phyloP scores from a whole-genome alignment of 2,888 invertebrate species.

The Subacronicta megacephala region DNA sequence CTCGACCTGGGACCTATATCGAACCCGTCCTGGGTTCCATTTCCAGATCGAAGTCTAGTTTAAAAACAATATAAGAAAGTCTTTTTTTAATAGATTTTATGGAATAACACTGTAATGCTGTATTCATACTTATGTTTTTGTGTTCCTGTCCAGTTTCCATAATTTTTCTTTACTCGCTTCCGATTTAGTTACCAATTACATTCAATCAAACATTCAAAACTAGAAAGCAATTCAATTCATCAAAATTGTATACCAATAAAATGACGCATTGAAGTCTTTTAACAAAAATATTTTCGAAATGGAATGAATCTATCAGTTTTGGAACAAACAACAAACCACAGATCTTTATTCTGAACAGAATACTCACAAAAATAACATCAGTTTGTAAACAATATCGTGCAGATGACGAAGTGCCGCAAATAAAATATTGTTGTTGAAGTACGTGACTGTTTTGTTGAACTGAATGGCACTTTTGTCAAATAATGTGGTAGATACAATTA shows the following conservation, averaged over 20 bases:
- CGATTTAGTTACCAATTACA: neutral
- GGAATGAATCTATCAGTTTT: conserved; percentile 37
- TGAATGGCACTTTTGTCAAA: conserved; percentile 20
- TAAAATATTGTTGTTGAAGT: conserved; percentile 32
- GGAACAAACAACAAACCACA: conserved; percentile 40
- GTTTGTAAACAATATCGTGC: conserved; percentile 41
- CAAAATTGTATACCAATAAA: too few relatives aligned
- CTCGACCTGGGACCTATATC: too few relatives aligned
- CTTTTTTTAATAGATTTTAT: too few relatives aligned
- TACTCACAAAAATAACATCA: conserved; percentile 36
- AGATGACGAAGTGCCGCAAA: conserved; percentile 39
- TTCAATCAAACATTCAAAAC: conserved; percentile 1
- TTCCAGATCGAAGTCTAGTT: too few relatives aligned
- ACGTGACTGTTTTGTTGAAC: conserved; percentile 29
- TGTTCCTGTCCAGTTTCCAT: too few relatives aligned
- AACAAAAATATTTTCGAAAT: conserved; percentile 29
- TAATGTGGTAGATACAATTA: conserved; percentile 3
- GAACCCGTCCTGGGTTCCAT: too few relatives aligned
- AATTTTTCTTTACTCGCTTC: too few relatives aligned
- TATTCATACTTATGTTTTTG: too few relatives aligned
- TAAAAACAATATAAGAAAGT: too few relatives aligned
- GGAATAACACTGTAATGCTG: too few relatives aligned
- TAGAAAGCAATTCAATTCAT: neutral
- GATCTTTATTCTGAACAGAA: conserved; percentile 34
- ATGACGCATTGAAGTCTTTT: too few relatives aligned